Conservation (phyloP, 1,140 invertebrate genomes). For the Xylocopa sonorina region DNA sequence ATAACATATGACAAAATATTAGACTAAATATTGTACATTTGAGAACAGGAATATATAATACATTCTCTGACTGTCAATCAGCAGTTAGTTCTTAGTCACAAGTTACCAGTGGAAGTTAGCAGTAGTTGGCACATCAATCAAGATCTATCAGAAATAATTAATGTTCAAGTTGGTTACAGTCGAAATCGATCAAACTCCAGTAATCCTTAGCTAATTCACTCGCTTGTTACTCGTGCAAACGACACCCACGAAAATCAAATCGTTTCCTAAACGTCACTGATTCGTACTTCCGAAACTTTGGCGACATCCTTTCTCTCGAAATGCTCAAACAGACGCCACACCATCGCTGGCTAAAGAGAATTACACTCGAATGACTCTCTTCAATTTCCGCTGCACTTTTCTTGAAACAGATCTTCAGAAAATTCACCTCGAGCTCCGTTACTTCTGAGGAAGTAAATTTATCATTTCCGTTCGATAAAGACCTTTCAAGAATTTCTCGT, state of each 20-base stretch:
- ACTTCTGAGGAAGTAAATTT: not conserved
- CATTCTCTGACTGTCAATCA: too few species aligned
- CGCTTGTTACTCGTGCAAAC: not conserved
- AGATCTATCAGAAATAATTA: conserved; percentile 7
- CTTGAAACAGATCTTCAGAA: not conserved
- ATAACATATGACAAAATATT: too few species aligned
- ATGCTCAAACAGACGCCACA: not conserved
- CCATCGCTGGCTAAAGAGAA: too few species aligned
- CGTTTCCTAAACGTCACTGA: not conserved
- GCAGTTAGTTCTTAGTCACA: not conserved
- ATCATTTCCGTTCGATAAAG: not conserved
- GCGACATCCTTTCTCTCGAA: fast-evolving
- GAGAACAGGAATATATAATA: not conserved
- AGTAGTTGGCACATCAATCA: conserved; percentile 20
- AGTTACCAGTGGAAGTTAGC: not conserved
- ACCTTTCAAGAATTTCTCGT: not conserved
- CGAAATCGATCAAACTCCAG: not conserved
- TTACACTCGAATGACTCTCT: not conserved
- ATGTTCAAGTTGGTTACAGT: not conserved
- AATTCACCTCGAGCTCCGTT: not conserved
- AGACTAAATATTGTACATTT: too few species aligned
- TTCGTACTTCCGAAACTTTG: not conserved
- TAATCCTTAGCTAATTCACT: not conserved
- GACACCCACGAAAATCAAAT: not conserved
- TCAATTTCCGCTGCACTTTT: not conserved